Percentiles rank a stretch among this genome's conserved stretches.
phyloP scores from a whole-genome alignment of 2,888 invertebrate genomes.

The Saturnia japonica region DNA sequence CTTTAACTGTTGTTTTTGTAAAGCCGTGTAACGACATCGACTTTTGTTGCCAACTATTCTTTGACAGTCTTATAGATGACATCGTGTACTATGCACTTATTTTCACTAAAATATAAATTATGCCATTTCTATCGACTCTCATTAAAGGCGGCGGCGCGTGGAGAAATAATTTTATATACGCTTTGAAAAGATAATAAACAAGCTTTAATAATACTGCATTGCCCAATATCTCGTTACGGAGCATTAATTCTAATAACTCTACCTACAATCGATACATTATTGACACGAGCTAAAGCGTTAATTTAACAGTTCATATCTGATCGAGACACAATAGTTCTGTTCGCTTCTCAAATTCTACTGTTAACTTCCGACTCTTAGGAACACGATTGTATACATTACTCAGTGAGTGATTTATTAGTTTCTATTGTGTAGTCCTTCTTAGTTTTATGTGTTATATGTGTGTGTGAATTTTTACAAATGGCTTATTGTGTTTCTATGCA shows the following conservation, averaged over 20 bases:
- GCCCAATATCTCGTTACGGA: conserved; percentile 2
- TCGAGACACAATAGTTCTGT: conserved; percentile 21
- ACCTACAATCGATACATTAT: conserved; percentile 8
- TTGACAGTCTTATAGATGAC: neutral
- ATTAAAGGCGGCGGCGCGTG: neutral
- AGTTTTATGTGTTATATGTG: conserved; percentile 6
- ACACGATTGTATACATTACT: conserved; percentile 44
- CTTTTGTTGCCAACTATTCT: neutral
- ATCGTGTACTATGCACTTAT: neutral
- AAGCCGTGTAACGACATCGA: neutral
- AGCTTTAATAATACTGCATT: neutral
- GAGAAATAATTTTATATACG: neutral
- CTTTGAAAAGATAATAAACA: neutral
- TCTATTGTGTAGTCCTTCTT: conserved; percentile 39
- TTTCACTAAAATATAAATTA: neutral
- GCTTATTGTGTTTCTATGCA: neutral
- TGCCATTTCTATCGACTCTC: neutral
- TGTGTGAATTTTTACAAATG: conserved; percentile 9
- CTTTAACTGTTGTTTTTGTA: neutral
- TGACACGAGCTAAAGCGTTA: conserved; percentile 13
- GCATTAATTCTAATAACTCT: conserved; percentile 16
- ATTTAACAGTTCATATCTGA: conserved; percentile 23
- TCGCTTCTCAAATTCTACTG: conserved; percentile 21
- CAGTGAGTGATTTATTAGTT: conserved; percentile 57
- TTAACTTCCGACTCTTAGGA: conserved; percentile 37